These are phyloP conservation scores for Hyposoter dolosus DNA, from an alignment of 2,888 invertebrate genomes.

Conservation along the genomic window DNA sequence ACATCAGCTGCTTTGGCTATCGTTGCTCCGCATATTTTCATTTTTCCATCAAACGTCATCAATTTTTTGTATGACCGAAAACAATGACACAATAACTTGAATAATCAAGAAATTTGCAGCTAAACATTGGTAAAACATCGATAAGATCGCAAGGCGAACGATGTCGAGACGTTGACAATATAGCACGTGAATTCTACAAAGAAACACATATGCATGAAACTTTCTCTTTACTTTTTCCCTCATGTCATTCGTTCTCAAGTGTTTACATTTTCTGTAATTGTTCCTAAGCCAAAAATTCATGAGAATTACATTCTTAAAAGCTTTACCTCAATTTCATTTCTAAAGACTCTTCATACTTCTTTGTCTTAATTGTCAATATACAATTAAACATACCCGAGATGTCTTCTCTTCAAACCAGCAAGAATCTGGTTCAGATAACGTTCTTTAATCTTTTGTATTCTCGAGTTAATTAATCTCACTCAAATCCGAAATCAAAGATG, in stretches of 20 bases:
- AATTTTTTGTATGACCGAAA: background rate
- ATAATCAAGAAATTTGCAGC: background rate
- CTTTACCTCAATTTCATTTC: background rate
- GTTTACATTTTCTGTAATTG: background rate
- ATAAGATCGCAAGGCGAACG: background rate
- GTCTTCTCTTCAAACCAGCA: background rate
- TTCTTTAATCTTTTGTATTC: background rate
- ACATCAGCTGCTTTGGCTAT: background rate
- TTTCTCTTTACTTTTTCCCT: slow-evolving; percentile 20
- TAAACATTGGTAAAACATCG: background rate
- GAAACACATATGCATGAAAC: background rate
- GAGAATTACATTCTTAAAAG: background rate
- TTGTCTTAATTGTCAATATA: background rate
- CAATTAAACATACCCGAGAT: background rate
- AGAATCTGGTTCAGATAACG: background rate
- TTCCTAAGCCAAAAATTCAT: background rate
- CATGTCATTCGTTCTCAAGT: background rate
- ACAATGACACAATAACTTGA: background rate
- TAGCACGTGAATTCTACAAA: background rate
- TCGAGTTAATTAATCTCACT: background rate
- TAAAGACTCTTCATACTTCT: background rate
- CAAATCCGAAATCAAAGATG: background rate
- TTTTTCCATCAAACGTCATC: background rate
- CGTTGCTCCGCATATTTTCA: background rate
- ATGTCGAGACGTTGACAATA: background rate